phyloP scores from a whole-genome alignment of 2,888 invertebrate species.

The Atrina japonica region DNA sequence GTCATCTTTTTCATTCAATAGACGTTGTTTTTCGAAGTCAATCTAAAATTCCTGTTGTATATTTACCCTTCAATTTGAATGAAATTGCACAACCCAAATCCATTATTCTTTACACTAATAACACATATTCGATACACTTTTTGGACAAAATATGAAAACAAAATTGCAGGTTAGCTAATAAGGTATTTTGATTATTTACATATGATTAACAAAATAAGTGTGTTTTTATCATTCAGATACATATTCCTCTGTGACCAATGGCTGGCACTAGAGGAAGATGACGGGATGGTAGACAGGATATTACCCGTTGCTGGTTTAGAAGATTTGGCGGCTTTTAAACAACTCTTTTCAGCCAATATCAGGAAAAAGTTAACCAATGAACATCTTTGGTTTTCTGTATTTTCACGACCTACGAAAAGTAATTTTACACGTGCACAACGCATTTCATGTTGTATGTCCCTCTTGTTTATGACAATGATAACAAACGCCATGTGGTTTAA shows the following conservation, averaged over 20 bases:
- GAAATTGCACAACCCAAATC: no score
- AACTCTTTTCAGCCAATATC: slow-evolving; percentile 77
- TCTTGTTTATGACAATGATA: slow-evolving; percentile 80
- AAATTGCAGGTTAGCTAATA: no score
- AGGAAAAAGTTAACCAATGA: slow-evolving; percentile 80
- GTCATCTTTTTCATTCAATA: no score
- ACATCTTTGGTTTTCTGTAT: slow-evolving; percentile 80
- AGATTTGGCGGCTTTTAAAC: slow-evolving; percentile 79
- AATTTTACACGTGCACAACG: slow-evolving; percentile 80
- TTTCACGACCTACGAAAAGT: slow-evolving; percentile 77
- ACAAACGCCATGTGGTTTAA: slow-evolving; percentile 81
- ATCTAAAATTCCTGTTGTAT: no score
- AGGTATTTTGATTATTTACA: no score
- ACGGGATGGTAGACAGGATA: slow-evolving; percentile 79
- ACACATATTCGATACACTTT: no score
- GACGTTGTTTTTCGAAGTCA: no score
- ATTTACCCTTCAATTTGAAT: no score
- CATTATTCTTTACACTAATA: no score
- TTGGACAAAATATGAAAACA: no score
- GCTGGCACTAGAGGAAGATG: slow-evolving; percentile 79
- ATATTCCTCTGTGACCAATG: slow-evolving; percentile 79
- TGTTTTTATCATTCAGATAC: slow-evolving; percentile 63
- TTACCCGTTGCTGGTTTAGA: slow-evolving; percentile 78
- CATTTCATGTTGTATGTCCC: slow-evolving; percentile 78
- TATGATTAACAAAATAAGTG: no score